These are phyloP conservation scores for Coelinius sp. DNA, from an alignment of 2,888 invertebrate genomes.

Conservation along the genomic window DNA sequence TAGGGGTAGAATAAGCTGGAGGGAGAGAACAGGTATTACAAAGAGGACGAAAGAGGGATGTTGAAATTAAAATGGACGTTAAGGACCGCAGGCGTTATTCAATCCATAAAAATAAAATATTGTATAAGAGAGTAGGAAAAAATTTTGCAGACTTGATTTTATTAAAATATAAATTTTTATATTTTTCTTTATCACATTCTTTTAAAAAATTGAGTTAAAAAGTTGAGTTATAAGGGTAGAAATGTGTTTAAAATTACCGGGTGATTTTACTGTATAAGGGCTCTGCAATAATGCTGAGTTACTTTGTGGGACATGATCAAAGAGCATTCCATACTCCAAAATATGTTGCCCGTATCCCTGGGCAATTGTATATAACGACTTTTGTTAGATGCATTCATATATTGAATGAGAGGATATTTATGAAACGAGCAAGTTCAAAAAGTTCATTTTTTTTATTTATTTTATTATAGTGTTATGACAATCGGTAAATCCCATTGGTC, in stretches of 20 bases:
- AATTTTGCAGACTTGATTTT: neutral
- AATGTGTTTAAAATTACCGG: neutral
- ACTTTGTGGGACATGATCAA: conserved; percentile 59
- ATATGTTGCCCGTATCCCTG: conserved; percentile 16
- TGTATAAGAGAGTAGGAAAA: conserved; percentile 16
- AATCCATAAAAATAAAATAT: conserved; percentile 1
- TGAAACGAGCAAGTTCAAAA: neutral
- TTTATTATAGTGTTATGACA: neutral
- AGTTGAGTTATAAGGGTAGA: neutral
- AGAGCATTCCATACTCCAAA: conserved; percentile 54
- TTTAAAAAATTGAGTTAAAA: conserved; percentile 13
- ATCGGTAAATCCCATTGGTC: neutral
- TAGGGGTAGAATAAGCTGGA: neutral
- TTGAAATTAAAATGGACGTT: conserved; percentile 40
- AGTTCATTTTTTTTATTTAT: neutral
- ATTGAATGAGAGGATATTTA: conserved; percentile 4
- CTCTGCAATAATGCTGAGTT: conserved; percentile 45
- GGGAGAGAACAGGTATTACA: conserved; percentile 5
- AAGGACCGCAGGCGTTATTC: conserved; percentile 38
- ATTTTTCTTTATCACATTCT: neutral
- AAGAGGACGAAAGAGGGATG: conserved; percentile 9
- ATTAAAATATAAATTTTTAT: neutral
- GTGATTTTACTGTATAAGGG: conserved; percentile 27
- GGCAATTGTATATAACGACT: conserved; percentile 4
- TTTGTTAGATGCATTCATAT: conserved; percentile 11